phyloP scores from a whole-genome alignment of 2,797 vertebrate species.

The Coendou prehensilis region DNA sequence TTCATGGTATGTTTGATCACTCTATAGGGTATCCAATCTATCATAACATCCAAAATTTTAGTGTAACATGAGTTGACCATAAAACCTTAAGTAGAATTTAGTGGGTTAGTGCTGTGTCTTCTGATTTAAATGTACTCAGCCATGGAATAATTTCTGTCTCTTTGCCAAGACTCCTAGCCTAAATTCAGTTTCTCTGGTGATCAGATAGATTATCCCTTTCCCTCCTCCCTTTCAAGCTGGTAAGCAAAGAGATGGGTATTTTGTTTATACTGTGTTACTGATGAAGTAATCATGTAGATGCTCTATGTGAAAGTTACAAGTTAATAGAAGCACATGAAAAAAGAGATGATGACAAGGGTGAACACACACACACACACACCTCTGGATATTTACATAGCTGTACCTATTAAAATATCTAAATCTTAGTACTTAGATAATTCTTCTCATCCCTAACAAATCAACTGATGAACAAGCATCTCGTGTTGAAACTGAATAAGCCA shows the following conservation, averaged over 20 bases:
- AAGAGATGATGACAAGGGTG: neutral
- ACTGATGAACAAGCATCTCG: neutral
- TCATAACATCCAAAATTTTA: constrained; percentile 36
- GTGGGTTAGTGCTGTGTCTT: constrained; percentile 16
- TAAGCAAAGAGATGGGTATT: neutral
- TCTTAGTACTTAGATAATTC: neutral
- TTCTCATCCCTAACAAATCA: neutral
- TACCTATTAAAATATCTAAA: neutral
- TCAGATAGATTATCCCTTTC: neutral
- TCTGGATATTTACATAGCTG: neutral
- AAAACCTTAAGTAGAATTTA: constrained; percentile 63
- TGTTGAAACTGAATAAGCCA: neutral
- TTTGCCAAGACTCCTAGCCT: constrained; percentile 21
- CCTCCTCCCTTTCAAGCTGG: neutral
- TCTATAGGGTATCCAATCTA: neutral
- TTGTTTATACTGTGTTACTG: neutral
- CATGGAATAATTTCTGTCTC: neutral
- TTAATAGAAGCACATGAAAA: neutral
- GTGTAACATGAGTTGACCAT: constrained; percentile 43
- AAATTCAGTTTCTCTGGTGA: constrained; percentile 43
- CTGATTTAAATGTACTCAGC: neutral
- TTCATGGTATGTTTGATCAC: constrained; percentile 43
- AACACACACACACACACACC: neutral
- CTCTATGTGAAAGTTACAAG: neutral
- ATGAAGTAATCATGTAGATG: neutral